A percentile compares a stretch with the other conserved stretches of the same genome.
phyloP scores from a whole-genome alignment of 2,113 vertebrate genomes.

The Brienomyrus longianalis region DNA sequence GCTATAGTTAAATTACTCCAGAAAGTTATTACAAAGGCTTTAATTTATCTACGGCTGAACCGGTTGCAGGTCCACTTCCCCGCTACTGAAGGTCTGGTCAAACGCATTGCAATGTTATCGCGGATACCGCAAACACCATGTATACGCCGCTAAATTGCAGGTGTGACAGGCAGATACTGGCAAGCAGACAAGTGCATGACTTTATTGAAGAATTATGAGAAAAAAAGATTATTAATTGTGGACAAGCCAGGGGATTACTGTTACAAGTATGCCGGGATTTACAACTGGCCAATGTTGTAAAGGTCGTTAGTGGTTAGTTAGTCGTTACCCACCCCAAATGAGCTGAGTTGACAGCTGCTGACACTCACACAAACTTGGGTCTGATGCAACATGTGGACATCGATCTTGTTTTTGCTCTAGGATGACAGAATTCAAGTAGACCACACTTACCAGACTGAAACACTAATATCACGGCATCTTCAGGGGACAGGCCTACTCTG shows the following conservation, averaged over 20 bases:
- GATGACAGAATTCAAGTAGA: not conserved
- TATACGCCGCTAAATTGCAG: not conserved
- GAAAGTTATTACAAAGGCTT: not conserved
- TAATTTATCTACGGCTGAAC: not conserved
- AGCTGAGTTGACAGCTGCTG: not conserved
- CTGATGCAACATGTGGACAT: not conserved
- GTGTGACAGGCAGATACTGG: not conserved
- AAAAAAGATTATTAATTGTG: not conserved
- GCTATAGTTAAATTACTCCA: not conserved
- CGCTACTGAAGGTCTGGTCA: not conserved
- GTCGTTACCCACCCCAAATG: not conserved
- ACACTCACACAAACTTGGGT: not conserved
- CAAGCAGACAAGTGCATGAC: not conserved
- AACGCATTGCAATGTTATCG: not conserved
- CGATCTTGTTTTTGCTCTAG: not conserved
- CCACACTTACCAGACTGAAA: not conserved
- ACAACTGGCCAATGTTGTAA: not conserved
- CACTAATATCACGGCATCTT: not conserved
- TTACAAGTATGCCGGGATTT: not conserved
- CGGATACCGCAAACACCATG: not conserved
- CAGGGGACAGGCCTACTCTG: not conserved
- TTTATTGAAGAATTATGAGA: not conserved
- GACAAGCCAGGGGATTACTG: not conserved
- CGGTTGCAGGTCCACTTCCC: not conserved
- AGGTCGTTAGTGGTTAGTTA: not conserved